Base-by-base conservation (phyloP, 1,140 invertebrate species). In the Drosophila micromelanica region DNA sequence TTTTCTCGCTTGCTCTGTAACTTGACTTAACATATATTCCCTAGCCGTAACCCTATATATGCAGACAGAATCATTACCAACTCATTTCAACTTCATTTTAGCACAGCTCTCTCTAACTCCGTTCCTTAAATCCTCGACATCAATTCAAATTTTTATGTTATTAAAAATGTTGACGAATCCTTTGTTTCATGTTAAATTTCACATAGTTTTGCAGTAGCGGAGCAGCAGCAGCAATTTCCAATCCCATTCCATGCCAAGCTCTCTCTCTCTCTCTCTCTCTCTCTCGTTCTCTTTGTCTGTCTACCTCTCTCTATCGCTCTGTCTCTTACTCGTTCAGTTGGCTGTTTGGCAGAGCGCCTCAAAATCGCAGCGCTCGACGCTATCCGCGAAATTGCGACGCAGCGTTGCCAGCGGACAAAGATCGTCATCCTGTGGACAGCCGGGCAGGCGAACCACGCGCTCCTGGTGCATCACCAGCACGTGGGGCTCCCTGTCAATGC, bases 391-490 rank as follows among this genome's bases (percentile, higher is more conserved):
- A 40, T 93, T 86, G 8, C 93, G 72, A 73, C 93, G 93, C 77
- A 96, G 92, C 57, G 81, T 92, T n/a, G 93, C 78, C 27, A 96
- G 78, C 42, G 95, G 94, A 92, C 96, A 96, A 6, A 96, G 93
- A 64, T 93, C 90, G 43, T 94, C 81, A 37, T 93, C 80, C 13
- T 94, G 92, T 48, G 94, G 93, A 90, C 96, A 97, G 61, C 94
- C 94, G 5, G 95, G 94, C 45, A 97, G 81, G 67, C 93, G 93
- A 4, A 96, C 92, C 5, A 94, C 91, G 51, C 93, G 93, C 91
- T 97, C 96, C 92, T 97, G 96, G 90, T 96, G 95, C 73, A 96
- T 87, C 0, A 94, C 93, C 56, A 96, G 90, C 35, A 97, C 92
- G 80, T 95, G 94, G 1, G 87, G 91, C 13, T 94, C 93, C 5